Evolutionary conservation across 2,888 invertebrate genomes (phyloP).

Genomic region (Eristalis tenax): DNA sequence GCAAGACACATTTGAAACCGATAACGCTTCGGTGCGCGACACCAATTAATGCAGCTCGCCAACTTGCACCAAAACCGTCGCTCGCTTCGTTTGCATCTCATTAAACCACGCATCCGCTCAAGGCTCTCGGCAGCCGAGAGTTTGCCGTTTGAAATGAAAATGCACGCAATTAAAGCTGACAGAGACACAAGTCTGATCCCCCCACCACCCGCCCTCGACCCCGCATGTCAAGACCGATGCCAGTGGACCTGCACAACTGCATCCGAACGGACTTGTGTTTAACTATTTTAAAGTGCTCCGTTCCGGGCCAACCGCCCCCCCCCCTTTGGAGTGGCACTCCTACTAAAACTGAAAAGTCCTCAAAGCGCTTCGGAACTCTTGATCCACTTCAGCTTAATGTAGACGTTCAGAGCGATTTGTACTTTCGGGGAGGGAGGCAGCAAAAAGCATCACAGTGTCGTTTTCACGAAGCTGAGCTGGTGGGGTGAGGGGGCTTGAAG

Average conservation of each 20-base stretch:
- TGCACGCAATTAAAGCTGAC: not conserved
- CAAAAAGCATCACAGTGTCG: conserved; percentile 59
- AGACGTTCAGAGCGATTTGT: conserved; percentile 64
- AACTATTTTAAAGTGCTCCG: not conserved
- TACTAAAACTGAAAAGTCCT: conserved; percentile 60
- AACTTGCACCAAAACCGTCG: not conserved
- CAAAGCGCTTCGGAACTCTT: conserved; percentile 63
- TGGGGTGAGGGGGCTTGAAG: not conserved
- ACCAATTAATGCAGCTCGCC: not conserved
- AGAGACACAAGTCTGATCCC: not conserved
- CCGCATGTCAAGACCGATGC: not conserved
- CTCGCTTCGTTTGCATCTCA: conserved; percentile 1
- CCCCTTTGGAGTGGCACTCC: not conserved
- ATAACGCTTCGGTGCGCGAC: not conserved
- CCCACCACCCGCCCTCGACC: not conserved
- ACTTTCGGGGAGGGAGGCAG: conserved; percentile 46
- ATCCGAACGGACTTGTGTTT: not conserved
- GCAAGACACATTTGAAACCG: not conserved
- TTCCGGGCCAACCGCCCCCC: not conserved
- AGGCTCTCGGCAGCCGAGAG: not conserved
- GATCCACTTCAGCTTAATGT: conserved; percentile 64
- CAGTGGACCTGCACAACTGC: not conserved
- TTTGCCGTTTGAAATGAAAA: not conserved
- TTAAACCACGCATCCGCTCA: not conserved
- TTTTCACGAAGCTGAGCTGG: conserved; percentile 9